phyloP scores from a whole-genome alignment of 2,888 invertebrate species.

The Meteorus cinctellus region DNA sequence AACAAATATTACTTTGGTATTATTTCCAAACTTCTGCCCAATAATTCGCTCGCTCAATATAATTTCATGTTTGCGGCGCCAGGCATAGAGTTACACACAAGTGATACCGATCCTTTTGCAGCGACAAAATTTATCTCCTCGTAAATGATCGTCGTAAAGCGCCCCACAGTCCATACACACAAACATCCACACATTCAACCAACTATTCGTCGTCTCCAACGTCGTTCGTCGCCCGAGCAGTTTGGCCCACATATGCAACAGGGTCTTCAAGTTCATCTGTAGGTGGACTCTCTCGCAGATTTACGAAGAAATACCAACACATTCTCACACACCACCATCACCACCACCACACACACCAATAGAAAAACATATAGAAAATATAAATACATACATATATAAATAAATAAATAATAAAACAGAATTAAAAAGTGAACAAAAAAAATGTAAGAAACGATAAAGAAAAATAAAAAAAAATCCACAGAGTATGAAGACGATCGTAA shows the following conservation, averaged over 20 bases:
- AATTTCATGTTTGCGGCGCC: slow-evolving; percentile 7
- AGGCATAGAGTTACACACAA: slow-evolving; percentile 28
- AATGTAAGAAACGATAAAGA: neutral
- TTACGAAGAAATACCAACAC: slow-evolving; percentile 25
- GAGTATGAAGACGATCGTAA: slow-evolving; percentile 57
- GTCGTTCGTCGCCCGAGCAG: slow-evolving; percentile 52
- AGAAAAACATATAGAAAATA: slow-evolving; percentile 13
- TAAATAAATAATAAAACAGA: slow-evolving; percentile 19
- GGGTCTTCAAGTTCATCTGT: slow-evolving; percentile 49
- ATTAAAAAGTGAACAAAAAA: slow-evolving; percentile 38
- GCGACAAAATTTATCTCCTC: slow-evolving; percentile 65
- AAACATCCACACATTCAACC: slow-evolving; percentile 16
- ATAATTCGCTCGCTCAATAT: neutral
- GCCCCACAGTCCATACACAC: slow-evolving; percentile 4
- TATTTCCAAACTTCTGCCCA: neutral
- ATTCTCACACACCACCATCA: neutral
- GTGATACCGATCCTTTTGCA: slow-evolving; percentile 45
- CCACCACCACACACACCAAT: slow-evolving; percentile 21
- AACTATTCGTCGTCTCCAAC: slow-evolving; percentile 39
- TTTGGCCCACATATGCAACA: slow-evolving; percentile 65
- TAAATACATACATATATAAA: slow-evolving; percentile 35
- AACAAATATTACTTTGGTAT: too few species aligned
- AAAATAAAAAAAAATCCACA: slow-evolving; percentile 21
- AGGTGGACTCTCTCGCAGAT: slow-evolving; percentile 39
- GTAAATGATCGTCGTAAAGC: slow-evolving; percentile 62